Evolutionary conservation across 2,113 vertebrate genomes (phyloP), one percentile per base, ranked within the genome.

Genomic region (Leptosomus discolor): DNA sequence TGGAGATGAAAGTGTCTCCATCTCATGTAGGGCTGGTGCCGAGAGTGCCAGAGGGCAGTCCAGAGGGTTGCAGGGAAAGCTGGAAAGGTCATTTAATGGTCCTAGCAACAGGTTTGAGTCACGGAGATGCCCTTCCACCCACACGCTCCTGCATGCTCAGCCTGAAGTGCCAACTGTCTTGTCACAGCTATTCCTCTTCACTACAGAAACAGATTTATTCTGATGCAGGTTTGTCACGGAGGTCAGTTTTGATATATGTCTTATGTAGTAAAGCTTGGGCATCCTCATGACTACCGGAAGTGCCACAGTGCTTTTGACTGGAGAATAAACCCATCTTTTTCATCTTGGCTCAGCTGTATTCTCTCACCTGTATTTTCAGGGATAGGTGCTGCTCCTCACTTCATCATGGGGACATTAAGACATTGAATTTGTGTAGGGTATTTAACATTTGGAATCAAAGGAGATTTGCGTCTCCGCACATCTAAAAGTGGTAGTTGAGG

Each of bases 301-400:
- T 5, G 2, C 19, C 4, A 1, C 11, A 3, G 9, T 37, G 24
- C 46, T 85, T 95, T 81, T 1, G 1, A 2, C 13, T 26, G 34
- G 46, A 51, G 43, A 79, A 75, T 48, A 67, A 92, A 32, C 10
- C 21, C 68, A 24, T 14, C 7, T 15, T 54, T 82, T 67, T 73
- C 30, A 23, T 24, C 82, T 50, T 48, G n/a, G 20, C 30, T 69
- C 50, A 70, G 24, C 29, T 85, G 27, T 75, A 56, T 57, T 70
- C 41, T 48, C 29, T 60, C n/a, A 30, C 5, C 16, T 63, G 4
- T 29, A 20, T 78, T 92, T 88, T 70, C 61, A 75, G 32, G 13
- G 29, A 5, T 15, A 67, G 41, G 7, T 56, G 9, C n/a, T 46
- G 46, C 57, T 75, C 39, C 39, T 88, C 67, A 51, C 24, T 22